Conservation (phyloP, 1,140 invertebrate genomes). For the Agrypnia vestita region DNA sequence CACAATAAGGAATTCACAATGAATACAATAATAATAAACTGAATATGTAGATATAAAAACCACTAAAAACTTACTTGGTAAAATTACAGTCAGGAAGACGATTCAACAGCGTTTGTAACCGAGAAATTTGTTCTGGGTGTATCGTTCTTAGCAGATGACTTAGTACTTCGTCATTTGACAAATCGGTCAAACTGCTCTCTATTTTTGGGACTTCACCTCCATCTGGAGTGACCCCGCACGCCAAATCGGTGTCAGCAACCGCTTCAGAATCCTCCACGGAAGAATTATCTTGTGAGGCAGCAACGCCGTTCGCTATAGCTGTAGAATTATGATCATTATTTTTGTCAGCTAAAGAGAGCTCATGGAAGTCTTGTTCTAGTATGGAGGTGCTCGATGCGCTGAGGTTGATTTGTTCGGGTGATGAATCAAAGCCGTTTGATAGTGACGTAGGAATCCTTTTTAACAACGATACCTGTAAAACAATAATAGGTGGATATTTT, state of each 20-base stretch:
- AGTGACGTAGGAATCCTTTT: conserved; percentile 64
- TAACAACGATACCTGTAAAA: conserved; percentile 70
- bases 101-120: conserved; percentile 52
- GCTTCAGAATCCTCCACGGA: background rate
- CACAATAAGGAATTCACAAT: background rate
- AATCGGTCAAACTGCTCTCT: conserved; percentile 20
- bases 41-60: no score
- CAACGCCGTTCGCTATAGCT: background rate
- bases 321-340: conserved; percentile 2
- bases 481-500: conserved; percentile 6
- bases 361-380: conserved; percentile 45
- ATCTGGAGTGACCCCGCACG: conserved; percentile 53
- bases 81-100: conserved; percentile 53
- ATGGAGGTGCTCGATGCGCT: conserved; percentile 35
- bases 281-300: background rate
- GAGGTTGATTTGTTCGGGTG: conserved; percentile 48
- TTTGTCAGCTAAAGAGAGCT: conserved; percentile 39
- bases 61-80: conserved; percentile 47
- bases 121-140: conserved; percentile 49
- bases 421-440: conserved; percentile 37
- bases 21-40: background rate
- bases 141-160: conserved; percentile 42
- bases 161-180: conserved; percentile 47
- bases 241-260: conserved; percentile 38
- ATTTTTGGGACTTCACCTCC: conserved; percentile 3